A percentile compares a stretch with the other conserved stretches of the same genome.
Evolutionary conservation across 2,888 invertebrate species (phyloP).

Genomic region (Agrotis segetum): DNA sequence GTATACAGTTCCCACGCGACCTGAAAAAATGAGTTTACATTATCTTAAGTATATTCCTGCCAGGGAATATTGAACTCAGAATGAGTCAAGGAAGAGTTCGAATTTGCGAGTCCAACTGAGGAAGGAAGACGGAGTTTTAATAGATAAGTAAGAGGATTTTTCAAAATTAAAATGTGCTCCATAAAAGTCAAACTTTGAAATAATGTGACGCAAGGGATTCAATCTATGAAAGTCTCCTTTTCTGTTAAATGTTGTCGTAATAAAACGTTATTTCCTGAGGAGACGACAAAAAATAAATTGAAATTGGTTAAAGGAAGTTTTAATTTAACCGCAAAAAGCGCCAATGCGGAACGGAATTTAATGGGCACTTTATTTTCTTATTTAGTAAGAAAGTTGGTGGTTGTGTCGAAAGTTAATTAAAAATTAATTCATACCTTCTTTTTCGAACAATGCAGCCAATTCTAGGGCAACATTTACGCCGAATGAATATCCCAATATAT

Average conservation of each 20-base stretch:
- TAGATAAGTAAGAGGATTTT: conserved; percentile 48
- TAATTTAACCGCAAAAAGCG: conserved; percentile 17
- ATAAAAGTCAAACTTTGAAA: conserved; percentile 56
- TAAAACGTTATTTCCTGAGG: conserved; percentile 23
- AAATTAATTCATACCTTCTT: conserved; percentile 74
- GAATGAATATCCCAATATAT: conserved; percentile 75
- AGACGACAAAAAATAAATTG: conserved; percentile 22
- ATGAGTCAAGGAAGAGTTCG: neutral
- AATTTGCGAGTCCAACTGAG: neutral
- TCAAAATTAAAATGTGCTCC: conserved; percentile 50
- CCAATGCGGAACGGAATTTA: conserved; percentile 11
- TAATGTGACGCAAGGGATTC: conserved; percentile 57
- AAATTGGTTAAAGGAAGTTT: conserved; percentile 28
- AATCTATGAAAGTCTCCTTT: conserved; percentile 38
- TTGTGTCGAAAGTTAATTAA: neutral
- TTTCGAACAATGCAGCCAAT: conserved; percentile 75
- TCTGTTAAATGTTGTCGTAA: conserved; percentile 38
- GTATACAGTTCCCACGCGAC: conserved; percentile 72
- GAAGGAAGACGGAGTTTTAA: conserved; percentile 37
- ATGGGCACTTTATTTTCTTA: conserved; percentile 6
- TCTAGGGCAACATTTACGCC: conserved; percentile 78
- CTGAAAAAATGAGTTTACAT: conserved; percentile 61
- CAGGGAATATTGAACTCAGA: conserved; percentile 25
- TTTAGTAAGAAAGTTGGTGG: neutral
- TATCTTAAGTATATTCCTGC: conserved; percentile 8